These are phyloP conservation scores for Onychomys torridus DNA, from an alignment of 2,797 vertebrate genomes.

Conservation along the genomic window DNA sequence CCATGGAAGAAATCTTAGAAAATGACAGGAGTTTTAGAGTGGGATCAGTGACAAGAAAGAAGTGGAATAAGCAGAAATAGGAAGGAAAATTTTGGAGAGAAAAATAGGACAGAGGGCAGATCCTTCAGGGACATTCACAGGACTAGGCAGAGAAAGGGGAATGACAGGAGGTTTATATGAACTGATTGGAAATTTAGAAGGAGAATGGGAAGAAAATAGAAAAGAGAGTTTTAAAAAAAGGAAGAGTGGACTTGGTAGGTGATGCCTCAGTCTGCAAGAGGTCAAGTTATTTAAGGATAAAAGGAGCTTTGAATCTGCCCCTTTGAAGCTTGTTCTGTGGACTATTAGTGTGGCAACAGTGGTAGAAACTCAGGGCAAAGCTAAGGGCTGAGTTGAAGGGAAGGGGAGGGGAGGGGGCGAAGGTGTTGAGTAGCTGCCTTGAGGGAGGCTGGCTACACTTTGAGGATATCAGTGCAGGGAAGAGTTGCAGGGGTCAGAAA, in stretches of 20 bases:
- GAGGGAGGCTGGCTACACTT: not conserved
- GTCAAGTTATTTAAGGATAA: constrained; percentile 73
- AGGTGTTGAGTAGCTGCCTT: not conserved
- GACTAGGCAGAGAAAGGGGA: not conserved
- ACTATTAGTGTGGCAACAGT: not conserved
- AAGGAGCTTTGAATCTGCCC: constrained; percentile 65
- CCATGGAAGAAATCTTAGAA: not conserved
- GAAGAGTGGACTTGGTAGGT: constrained; percentile 53
- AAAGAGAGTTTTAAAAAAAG: constrained; percentile 67
- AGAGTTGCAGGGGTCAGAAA: constrained; percentile 49
- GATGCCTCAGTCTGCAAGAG: constrained; percentile 58
- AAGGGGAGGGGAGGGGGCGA: constrained; percentile 2
- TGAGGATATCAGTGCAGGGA: not conserved
- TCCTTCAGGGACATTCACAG: not conserved
- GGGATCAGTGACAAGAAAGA: not conserved
- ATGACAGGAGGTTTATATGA: not conserved
- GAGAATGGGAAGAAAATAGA: constrained; percentile 29
- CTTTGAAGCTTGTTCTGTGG: constrained; percentile 49
- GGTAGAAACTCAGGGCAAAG: constrained; percentile 43
- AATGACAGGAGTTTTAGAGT: not conserved
- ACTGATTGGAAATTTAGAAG: constrained; percentile 45
- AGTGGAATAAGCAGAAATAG: not conserved
- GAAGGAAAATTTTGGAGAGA: constrained; percentile 4
- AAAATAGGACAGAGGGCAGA: not conserved
- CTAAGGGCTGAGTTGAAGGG: constrained; percentile 31